phyloP scores from a whole-genome alignment of 2,113 vertebrate species.

The Cynopterus brachyotis region DNA sequence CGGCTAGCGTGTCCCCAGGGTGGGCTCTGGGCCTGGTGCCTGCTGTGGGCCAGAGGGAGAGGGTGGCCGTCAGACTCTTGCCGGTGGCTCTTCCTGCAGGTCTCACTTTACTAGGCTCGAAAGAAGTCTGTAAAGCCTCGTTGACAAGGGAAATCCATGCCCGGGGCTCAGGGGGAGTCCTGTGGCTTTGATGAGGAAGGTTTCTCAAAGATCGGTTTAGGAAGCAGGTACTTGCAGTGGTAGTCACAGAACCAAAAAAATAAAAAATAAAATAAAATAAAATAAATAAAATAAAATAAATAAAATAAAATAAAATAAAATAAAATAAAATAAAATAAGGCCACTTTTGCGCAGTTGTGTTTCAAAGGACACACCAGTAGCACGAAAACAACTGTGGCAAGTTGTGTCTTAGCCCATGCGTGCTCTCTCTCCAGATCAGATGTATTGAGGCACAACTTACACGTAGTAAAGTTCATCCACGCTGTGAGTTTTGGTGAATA shows the following conservation, averaged over 20 bases:
- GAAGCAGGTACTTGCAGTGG: neutral
- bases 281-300: no score
- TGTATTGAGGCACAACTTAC: neutral
- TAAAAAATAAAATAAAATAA: no score
- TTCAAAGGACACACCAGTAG: neutral
- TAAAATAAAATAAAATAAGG: no score
- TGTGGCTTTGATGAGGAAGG: neutral
- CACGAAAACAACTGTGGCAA: neutral
- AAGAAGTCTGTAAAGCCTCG: constrained; percentile 1
- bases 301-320: no score
- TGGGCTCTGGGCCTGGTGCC: neutral
- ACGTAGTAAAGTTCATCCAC: neutral
- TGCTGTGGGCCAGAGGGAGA: neutral
- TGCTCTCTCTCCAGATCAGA: neutral
- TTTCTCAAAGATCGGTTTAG: constrained; percentile 3
- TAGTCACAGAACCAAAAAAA: neutral
- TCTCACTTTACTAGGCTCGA: constrained; percentile 29
- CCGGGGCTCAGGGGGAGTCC: neutral
- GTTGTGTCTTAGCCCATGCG: no score
- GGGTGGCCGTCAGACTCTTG: neutral
- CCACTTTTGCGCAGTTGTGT: neutral
- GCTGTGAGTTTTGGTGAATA: neutral
- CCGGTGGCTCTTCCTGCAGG: neutral
- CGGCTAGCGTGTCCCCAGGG: neutral
- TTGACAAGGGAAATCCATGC: constrained; percentile 45